Evolutionary conservation across 2,888 invertebrate genomes (phyloP).

Genomic region (Salticus scenicus): DNA sequence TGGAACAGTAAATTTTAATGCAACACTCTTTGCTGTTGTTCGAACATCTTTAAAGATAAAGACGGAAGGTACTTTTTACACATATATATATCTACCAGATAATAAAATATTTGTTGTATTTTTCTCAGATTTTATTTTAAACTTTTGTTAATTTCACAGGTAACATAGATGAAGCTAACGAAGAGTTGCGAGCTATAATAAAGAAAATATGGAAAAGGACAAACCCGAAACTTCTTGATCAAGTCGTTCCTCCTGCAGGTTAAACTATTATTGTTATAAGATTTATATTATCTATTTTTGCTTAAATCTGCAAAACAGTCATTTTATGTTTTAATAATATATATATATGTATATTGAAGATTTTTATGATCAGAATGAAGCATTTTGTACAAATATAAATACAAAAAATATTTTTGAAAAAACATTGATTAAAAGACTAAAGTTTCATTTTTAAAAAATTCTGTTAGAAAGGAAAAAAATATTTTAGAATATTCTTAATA

Average conservation of each 20-base stretch:
- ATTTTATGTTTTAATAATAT: no score
- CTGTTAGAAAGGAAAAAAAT: no score
- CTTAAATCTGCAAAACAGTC: no score
- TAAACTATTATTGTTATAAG: no score
- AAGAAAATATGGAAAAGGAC: constrained; percentile 99
- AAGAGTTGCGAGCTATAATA: constrained; percentile 93
- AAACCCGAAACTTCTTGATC: constrained; percentile 94
- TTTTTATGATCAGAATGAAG: no score
- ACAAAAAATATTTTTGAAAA: no score
- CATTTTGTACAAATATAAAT: no score
- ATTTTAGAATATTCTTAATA: no score
- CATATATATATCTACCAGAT: background rate
- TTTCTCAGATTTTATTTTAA: background rate
- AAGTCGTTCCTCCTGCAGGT: constrained; percentile 98
- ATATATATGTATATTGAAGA: no score
- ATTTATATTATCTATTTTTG: no score
- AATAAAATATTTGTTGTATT: background rate
- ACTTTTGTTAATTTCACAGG: constrained; percentile 71
- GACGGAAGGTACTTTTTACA: constrained; percentile 83
- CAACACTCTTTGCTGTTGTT: constrained; percentile 97
- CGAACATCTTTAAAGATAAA: constrained; percentile 97
- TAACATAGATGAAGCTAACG: constrained; percentile 95
- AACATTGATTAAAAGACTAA: no score
- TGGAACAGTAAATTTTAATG: constrained; percentile 98
- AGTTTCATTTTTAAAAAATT: no score